phyloP scores from a whole-genome alignment of 2,888 invertebrate species.

The Vandiemenella viatica region DNA sequence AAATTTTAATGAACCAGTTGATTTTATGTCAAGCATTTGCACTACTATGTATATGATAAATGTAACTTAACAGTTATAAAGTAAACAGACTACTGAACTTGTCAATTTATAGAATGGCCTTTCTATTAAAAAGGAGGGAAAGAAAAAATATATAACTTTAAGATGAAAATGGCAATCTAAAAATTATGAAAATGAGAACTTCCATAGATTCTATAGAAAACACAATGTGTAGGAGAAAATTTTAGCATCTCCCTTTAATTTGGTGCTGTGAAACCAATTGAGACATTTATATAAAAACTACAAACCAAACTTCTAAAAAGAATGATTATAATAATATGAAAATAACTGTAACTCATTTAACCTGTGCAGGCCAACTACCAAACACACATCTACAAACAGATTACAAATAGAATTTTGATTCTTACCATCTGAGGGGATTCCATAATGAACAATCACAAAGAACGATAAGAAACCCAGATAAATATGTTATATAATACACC shows the following conservation, averaged over 20 bases:
- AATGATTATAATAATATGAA: constrained; percentile 9
- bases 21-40: too few species aligned
- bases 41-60: too few species aligned
- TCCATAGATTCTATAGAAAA: background rate
- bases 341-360: constrained; percentile 9
- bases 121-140: too few species aligned
- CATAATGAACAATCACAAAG: constrained; percentile 23
- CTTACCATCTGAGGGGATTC: constrained; percentile 31
- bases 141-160: too few species aligned
- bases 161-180: background rate
- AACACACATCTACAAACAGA: constrained; percentile 12
- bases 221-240: background rate
- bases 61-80: too few species aligned
- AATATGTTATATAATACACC: background rate
- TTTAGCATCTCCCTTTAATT: background rate
- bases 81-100: too few species aligned
- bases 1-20: too few species aligned
- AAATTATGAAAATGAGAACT: background rate
- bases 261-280: constrained; percentile 1
- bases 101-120: too few species aligned
- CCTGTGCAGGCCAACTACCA: constrained; percentile 14
- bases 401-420: constrained; percentile 30
- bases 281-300: constrained; percentile 1
- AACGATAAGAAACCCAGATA: constrained; percentile 4
- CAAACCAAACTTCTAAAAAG: constrained; percentile 3